Evolutionary conservation across 2,113 vertebrate species (phyloP).

Genomic region (Brevimyrus niger): DNA sequence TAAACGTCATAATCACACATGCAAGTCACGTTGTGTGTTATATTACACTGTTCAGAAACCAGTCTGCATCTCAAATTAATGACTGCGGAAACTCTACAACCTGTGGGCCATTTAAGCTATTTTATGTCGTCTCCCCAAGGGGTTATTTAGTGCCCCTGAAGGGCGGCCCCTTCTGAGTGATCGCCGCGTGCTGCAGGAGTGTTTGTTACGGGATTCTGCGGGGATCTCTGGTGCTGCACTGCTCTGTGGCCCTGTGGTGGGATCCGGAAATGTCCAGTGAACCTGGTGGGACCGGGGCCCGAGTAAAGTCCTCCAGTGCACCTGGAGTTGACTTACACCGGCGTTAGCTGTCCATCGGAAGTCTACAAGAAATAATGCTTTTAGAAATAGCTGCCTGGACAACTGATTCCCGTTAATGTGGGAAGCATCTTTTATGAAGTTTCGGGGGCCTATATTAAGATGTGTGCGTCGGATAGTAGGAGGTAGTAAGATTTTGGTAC

Average conservation of each 20-base stretch:
- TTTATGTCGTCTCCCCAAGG: neutral
- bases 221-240: neutral
- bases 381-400: neutral
- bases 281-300: neutral
- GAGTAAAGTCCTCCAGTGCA: neutral
- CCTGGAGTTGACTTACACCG: too few relatives aligned
- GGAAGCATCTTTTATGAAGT: neutral
- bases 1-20: neutral
- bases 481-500: neutral
- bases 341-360: too few relatives aligned
- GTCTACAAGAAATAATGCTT: neutral
- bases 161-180: neutral
- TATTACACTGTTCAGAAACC: neutral
- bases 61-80: neutral
- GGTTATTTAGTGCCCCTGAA: neutral
- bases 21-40: neutral
- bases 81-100: neutral
- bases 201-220: neutral
- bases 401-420: neutral
- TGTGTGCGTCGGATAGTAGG: neutral
- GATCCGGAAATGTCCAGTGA: neutral
- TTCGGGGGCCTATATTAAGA: neutral
- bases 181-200: neutral
- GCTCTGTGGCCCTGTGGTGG: neutral
- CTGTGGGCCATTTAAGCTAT: neutral